Base-by-base conservation (phyloP, 1,140 invertebrate species). In the Pseudomyrmex dendroicus region DNA sequence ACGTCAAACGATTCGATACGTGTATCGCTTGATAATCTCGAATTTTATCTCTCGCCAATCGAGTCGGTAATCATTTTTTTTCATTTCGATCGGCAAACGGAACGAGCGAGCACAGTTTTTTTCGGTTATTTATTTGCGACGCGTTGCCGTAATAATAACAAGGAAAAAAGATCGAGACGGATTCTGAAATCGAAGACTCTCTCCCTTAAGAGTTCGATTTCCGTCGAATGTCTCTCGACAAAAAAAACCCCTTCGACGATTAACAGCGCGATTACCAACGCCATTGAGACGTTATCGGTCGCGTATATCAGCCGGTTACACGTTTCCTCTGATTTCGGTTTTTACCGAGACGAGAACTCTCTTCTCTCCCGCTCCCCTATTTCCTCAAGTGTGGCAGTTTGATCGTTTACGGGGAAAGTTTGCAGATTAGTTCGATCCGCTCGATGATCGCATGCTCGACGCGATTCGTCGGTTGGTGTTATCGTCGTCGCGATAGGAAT, bases 221-320 rank as follows among this genome's bases (percentile, higher is more conserved):
- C 70, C 70, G 57, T 2, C 48, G 61, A 63, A 82, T 74, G 35
- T 63, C 70, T 20, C 68, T 20, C 52, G 52, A 35, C 35, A 35
- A 35, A 44, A 77, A 57, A 22, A 22, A 22, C 22, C 50, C 76
- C 59, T 73, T 56, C 22, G 35, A 74, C 78, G 78, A 82, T 82
- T 82, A 82, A 74, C 44, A 62, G 48, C 70, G 48, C 70, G 68
- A 82, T 82, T 74, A 82, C 72, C 68, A 56, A 8, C 1, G 54
- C 62, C 70, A 59, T 83, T 62, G 67, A 48, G 62, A 48, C 68
- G 22, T 68, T 85, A 85, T 85, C 84, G 22, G 70, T 22, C 46
- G 35, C 84, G 72, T 85, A 83, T 85, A 85, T 85, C 84, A 83
- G 70, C 5, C 48, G 13, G 35, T 13, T 73, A 84, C 63, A 84